Evolutionary conservation across 2,888 invertebrate species (phyloP), one percentile per base, ranked within the genome.

Genomic region (Timandra comae): DNA sequence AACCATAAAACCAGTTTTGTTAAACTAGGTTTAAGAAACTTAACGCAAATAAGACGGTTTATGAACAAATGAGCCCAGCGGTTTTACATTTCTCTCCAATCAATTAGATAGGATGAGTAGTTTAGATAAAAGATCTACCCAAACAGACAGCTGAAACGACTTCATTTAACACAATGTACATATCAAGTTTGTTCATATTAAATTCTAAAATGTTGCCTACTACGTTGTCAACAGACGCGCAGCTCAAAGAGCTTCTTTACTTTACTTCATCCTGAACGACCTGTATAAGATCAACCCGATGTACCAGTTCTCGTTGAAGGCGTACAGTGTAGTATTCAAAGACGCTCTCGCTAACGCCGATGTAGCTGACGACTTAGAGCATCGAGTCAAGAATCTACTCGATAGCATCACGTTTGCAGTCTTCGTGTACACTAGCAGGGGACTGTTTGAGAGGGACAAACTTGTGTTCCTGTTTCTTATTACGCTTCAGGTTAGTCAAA

Each of bases 221-320:
- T 21, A 12, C 16, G 16, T 8, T 12, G 7, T 5, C 7, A 2
- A n/a, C 60, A 87, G 91, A 43, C 91, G 92, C 3, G 96, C 95
- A 1, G 96, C 97, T 0, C 88, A 91, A 0, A 81, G 97, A 39
- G 96, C 96, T 0, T 96, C 97, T 0, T 87, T 98, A 0, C 86
- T 98, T 1, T 98, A 98, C 73, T 98, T 98, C 69, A 95, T 97
- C 41, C 84, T 98, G 39, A 97, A 96, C 63, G 97, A 98, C 58
- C 76, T 98, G 29, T 90, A 92, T 78, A 95, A 95, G 74, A 96
- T 98, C 56, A 96, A 97, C 75, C 94, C 95, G 26, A 95, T 98
- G 66, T 98, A 98, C 75, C 97, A 97, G 72, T 98, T 98, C 80
- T 97, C 97, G 0, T 78, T 98, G 35, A 97, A 97, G 76, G 96